Percentiles rank a stretch among this genome's conserved stretches.
These are phyloP conservation scores for Thaumatotibia leucotreta DNA, from an alignment of 1,140 invertebrate species.

Conservation along the genomic window DNA sequence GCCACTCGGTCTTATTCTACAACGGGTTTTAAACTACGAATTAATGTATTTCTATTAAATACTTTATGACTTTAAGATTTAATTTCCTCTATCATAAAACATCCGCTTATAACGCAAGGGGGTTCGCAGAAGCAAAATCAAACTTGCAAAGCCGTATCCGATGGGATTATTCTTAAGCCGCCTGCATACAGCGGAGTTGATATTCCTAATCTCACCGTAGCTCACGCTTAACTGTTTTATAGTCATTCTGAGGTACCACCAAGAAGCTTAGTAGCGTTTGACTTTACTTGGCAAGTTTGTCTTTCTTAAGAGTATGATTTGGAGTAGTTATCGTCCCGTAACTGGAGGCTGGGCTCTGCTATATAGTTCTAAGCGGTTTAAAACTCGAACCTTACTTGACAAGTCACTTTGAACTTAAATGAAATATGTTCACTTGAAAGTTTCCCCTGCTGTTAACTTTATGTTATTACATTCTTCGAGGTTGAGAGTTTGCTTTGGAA, in stretches of 20 bases:
- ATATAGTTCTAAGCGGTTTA: slow-evolving; percentile 21
- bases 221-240: slow-evolving; percentile 8
- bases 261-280: slow-evolving; percentile 9
- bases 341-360: neutral
- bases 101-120: neutral
- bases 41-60: too few species aligned
- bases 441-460: slow-evolving; percentile 20
- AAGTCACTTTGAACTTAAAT: slow-evolving; percentile 26
- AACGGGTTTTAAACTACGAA: too few species aligned
- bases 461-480: neutral
- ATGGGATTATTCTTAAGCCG: neutral
- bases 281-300: slow-evolving; percentile 10
- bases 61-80: too few species aligned
- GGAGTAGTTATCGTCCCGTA: slow-evolving; percentile 1
- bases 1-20: too few species aligned
- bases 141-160: neutral
- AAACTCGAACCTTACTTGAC: slow-evolving; percentile 16
- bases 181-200: neutral
- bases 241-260: slow-evolving; percentile 1
- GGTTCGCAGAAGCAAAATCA: neutral
- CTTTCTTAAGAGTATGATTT: slow-evolving; percentile 10
- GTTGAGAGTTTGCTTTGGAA: neutral
- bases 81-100: neutral
- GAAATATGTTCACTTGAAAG: slow-evolving; percentile 34
- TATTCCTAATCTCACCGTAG: slow-evolving; percentile 1